Evolutionary conservation across 2,888 invertebrate genomes (phyloP).

Genomic region (Drosophila macrospina): DNA sequence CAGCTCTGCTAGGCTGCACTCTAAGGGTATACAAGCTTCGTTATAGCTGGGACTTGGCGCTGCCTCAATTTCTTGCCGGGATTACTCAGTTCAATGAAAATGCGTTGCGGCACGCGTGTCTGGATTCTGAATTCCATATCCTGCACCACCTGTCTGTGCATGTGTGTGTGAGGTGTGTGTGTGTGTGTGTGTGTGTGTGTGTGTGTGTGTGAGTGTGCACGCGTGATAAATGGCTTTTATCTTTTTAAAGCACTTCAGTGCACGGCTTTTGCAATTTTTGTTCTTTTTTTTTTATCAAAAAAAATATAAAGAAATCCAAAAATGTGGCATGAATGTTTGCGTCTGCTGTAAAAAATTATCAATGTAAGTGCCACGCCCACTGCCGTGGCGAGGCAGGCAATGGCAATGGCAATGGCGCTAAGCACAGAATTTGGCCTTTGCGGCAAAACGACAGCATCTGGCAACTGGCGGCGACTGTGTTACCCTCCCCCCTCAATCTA

Average conservation of each 20-base stretch:
- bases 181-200: conserved; percentile 9
- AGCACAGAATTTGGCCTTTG: conserved; percentile 41
- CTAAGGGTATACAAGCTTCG: conserved; percentile 29
- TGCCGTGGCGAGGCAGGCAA: conserved; percentile 3
- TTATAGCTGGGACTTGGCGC: background rate
- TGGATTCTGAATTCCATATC: conserved; percentile 37
- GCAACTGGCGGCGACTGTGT: conserved; percentile 43
- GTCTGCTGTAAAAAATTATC: conserved; percentile 51
- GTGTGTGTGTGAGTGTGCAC: conserved; percentile 52
- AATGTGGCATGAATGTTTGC: conserved; percentile 12
- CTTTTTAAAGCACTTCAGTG: conserved; percentile 78
- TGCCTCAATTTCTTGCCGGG: conserved; percentile 21
- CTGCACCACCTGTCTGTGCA: conserved; percentile 45
- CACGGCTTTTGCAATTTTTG: conserved; percentile 63
- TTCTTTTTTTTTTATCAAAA: too few species aligned
- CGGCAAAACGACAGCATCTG: conserved; percentile 58
- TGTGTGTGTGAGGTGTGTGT: conserved; percentile 3
- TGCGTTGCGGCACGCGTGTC: conserved; percentile 55
- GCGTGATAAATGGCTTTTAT: conserved; percentile 80
- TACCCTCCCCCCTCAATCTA: background rate
- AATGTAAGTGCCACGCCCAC: conserved; percentile 63
- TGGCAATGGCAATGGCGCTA: conserved; percentile 2
- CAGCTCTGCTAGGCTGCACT: too few species aligned
- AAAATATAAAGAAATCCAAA: conserved; percentile 1
- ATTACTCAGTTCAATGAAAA: conserved; percentile 67